A percentile compares a stretch with the other conserved stretches of the same genome.
phyloP scores from a whole-genome alignment of 1,140 invertebrate species.

The Drosophila mayri region DNA sequence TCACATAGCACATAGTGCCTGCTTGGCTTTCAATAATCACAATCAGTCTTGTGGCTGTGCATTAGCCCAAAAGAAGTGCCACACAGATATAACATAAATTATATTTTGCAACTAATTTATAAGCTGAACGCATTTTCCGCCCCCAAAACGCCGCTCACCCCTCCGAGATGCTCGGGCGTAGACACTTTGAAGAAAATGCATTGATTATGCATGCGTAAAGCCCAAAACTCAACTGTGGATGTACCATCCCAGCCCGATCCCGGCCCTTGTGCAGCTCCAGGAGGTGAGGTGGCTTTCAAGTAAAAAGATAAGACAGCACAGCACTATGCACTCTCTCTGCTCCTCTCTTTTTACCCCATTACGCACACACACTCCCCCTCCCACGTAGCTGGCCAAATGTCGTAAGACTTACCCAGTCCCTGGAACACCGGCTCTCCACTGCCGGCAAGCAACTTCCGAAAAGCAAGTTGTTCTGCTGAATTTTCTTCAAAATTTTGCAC shows the following conservation, averaged over 20 bases:
- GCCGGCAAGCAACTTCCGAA: slow-evolving; percentile 20
- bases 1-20: not conserved
- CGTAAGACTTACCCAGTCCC: slow-evolving; percentile 65
- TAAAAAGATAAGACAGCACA: slow-evolving; percentile 76
- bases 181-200: slow-evolving; percentile 64
- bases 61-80: slow-evolving; percentile 14
- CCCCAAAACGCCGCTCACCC: not conserved
- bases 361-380: slow-evolving; percentile 2
- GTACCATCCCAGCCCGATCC: slow-evolving; percentile 12
- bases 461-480: slow-evolving; percentile 44
- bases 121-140: slow-evolving; percentile 27
- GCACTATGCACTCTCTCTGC: slow-evolving; percentile 47
- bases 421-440: not conserved
- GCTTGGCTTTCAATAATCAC: not conserved
- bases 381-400: slow-evolving; percentile 19
- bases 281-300: slow-evolving; percentile 58
- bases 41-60: not conserved
- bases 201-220: slow-evolving; percentile 81
- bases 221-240: slow-evolving; percentile 61
- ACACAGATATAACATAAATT: slow-evolving; percentile 39
- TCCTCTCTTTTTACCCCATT: slow-evolving; percentile 1
- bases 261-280: not conserved
- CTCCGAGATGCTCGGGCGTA: slow-evolving; percentile 15
- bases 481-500: slow-evolving; percentile 78
- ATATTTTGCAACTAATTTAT: slow-evolving; percentile 76